phyloP scores from a whole-genome alignment of 2,113 vertebrate species.

The Gobio gobio region DNA sequence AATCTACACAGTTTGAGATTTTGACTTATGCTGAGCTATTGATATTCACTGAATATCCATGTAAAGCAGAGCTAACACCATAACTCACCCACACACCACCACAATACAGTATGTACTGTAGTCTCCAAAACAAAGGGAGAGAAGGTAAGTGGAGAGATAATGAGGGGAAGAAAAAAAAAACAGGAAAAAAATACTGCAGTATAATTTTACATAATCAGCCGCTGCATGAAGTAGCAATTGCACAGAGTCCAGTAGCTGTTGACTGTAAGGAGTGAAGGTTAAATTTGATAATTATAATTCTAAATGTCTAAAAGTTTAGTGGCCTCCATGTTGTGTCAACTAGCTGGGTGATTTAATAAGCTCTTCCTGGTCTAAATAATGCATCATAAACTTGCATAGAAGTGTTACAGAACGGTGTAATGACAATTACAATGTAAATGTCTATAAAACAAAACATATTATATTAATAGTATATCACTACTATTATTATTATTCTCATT shows the following conservation, averaged over 20 bases:
- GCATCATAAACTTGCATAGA: not conserved
- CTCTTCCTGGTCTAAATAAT: not conserved
- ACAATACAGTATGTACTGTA: not conserved
- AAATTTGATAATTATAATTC: constrained; percentile 92
- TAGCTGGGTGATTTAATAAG: not conserved
- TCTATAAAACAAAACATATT: not conserved
- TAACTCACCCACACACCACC: not conserved
- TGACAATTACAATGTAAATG: not conserved
- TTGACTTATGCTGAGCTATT: not conserved
- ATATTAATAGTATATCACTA: not conserved
- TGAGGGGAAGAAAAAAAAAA: not conserved
- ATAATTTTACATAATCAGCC: constrained; percentile 97
- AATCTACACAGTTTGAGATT: not conserved
- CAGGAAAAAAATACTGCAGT: constrained; percentile 58
- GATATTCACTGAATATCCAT: not conserved
- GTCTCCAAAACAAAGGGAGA: constrained; percentile 7
- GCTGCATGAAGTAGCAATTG: constrained; percentile 93
- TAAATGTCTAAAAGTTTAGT: constrained; percentile 82
- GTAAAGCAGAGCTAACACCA: not conserved
- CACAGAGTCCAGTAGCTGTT: constrained; percentile 75
- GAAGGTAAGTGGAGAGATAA: not conserved
- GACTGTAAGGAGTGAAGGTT: constrained; percentile 43
- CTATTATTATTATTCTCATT: not conserved
- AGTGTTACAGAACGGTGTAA: not conserved
- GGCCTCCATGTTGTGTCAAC: constrained; percentile 63